A percentile compares a stretch with the other conserved stretches of the same genome.
Evolutionary conservation across 2,797 vertebrate genomes (phyloP).

Genomic region (Thunnus albacares): DNA sequence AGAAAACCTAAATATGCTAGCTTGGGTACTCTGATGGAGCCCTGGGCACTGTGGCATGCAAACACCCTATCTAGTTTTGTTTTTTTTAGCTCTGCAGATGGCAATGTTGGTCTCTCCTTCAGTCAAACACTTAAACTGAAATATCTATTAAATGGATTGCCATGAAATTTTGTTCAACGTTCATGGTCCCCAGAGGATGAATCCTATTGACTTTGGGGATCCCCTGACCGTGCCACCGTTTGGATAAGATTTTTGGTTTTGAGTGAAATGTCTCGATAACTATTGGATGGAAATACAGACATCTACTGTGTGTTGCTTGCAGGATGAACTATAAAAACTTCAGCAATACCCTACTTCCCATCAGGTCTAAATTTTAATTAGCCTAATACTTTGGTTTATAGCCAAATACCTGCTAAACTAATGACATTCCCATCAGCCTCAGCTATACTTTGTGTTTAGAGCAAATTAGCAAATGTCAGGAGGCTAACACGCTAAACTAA

Average conservation of each 20-base stretch:
- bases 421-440: background rate
- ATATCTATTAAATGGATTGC: background rate
- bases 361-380: background rate
- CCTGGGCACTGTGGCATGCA: conserved; percentile 1
- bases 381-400: background rate
- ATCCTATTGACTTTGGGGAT: background rate
- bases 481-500: background rate
- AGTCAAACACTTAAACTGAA: background rate
- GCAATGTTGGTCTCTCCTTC: background rate
- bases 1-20: background rate
- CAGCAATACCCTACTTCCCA: too few relatives aligned
- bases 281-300: background rate
- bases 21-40: background rate
- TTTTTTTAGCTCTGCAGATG: background rate
- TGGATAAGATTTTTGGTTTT: background rate
- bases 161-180: background rate
- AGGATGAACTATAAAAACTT: background rate
- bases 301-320: background rate
- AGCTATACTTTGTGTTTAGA: background rate
- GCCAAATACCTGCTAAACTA: background rate
- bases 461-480: background rate
- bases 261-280: background rate
- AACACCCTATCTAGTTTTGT: background rate
- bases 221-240: background rate
- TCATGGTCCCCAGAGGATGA: background rate